Evolutionary conservation across 2,113 vertebrate species (phyloP).

Genomic region (Zosterops hypoxanthus): DNA sequence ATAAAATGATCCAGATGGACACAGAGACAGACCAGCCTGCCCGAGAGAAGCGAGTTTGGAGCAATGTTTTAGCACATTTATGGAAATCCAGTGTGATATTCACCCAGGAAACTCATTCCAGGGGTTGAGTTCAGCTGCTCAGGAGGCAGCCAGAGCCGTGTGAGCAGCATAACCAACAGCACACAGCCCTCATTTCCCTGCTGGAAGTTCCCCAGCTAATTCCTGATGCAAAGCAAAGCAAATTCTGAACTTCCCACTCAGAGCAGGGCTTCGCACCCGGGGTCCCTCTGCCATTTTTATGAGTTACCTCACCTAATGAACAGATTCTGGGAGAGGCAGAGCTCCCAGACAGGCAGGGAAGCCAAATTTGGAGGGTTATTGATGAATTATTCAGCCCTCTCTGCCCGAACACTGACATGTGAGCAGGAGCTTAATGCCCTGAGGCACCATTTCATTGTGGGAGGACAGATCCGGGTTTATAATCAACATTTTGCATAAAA

Average conservation of each 20-base stretch:
- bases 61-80: conserved; percentile 2
- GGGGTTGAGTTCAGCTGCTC: conserved; percentile 2
- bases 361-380: conserved; percentile 18
- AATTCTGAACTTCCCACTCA: background rate
- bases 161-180: background rate
- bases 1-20: background rate
- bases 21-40: background rate
- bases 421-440: conserved; percentile 38
- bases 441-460: conserved; percentile 7
- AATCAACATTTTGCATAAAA: background rate
- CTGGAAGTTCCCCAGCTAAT: background rate
- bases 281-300: background rate
- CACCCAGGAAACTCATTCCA: conserved; percentile 28
- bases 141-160: background rate
- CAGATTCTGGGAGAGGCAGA: background rate
- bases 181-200: background rate
- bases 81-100: conserved; percentile 34
- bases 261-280: background rate
- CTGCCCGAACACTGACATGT: background rate
- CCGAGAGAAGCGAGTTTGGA: conserved; percentile 4
- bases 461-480: background rate
- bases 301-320: background rate
- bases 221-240: background rate
- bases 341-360: background rate
- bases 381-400: conserved; percentile 50